Conservation (phyloP, 1,140 invertebrate genomes). For the Homarus americanus region DNA sequence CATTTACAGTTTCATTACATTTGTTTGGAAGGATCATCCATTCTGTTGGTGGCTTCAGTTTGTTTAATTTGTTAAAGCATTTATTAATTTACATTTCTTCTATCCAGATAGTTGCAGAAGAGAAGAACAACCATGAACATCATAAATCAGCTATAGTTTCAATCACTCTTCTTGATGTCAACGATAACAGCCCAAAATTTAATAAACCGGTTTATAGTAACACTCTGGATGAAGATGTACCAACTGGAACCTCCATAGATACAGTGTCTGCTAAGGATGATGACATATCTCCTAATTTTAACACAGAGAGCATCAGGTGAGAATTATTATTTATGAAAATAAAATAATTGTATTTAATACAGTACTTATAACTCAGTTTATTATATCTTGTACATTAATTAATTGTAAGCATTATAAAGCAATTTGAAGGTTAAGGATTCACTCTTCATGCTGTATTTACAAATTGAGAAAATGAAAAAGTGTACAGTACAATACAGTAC, state of each 20-base stretch:
- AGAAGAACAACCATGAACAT: background rate
- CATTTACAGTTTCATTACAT: too few relatives aligned
- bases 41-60: too few relatives aligned
- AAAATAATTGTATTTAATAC: too few relatives aligned
- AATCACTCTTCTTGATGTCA: conserved; percentile 14
- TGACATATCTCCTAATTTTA: background rate
- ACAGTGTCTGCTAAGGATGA: conserved; percentile 10
- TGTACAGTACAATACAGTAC: too few relatives aligned
- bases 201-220: background rate
- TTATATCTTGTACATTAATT: too few relatives aligned
- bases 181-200: background rate
- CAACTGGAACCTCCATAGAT: background rate
- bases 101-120: conserved; percentile 14
- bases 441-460: too few relatives aligned
- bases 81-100: background rate
- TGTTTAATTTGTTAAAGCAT: too few relatives aligned
- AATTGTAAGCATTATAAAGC: too few relatives aligned
- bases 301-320: conserved; percentile 37
- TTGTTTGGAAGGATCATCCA: too few relatives aligned
- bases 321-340: background rate
- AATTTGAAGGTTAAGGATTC: too few relatives aligned
- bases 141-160: background rate
- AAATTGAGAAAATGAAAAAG: too few relatives aligned
- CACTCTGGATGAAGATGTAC: background rate
- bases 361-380: too few relatives aligned